Percentiles rank a stretch among this genome's conserved stretches.
Conservation (phyloP, 1,140 invertebrate genomes). For the Drosophila ogumai region DNA sequence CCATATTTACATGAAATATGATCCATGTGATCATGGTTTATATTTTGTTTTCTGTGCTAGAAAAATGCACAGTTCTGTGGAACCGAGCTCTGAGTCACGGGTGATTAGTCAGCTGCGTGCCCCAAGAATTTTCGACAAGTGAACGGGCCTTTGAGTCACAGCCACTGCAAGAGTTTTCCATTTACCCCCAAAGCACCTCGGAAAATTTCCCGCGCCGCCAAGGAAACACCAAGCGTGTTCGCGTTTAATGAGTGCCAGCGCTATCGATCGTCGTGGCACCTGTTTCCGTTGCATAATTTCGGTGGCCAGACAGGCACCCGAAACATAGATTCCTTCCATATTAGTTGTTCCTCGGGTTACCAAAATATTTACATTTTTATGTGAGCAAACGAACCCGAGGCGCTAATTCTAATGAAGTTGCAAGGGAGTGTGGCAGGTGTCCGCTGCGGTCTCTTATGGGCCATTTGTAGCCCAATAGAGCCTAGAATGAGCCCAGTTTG, state of each 20-base stretch:
- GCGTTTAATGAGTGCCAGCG: slow-evolving; percentile 61
- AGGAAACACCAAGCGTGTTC: slow-evolving; percentile 38
- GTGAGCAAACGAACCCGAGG: slow-evolving; percentile 22
- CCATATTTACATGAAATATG: no score
- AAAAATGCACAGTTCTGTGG: neutral
- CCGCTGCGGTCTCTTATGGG: slow-evolving; percentile 27
- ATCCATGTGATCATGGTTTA: neutral
- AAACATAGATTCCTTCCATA: slow-evolving; percentile 14
- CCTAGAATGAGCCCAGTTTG: slow-evolving; percentile 18
- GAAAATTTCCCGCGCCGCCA: slow-evolving; percentile 38
- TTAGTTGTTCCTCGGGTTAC: slow-evolving; percentile 32
- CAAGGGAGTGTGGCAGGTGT: slow-evolving; percentile 68
- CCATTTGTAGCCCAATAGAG: slow-evolving; percentile 38
- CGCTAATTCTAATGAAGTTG: slow-evolving; percentile 75
- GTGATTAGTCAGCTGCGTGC: slow-evolving; percentile 68
- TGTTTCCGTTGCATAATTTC: slow-evolving; percentile 75
- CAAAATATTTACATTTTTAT: slow-evolving; percentile 67
- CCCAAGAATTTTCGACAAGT: slow-evolving; percentile 54
- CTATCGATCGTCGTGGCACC: slow-evolving; percentile 57
- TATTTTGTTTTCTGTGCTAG: neutral
- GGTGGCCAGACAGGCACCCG: slow-evolving; percentile 6
- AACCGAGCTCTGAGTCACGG: slow-evolving; percentile 65
- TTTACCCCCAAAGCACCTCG: slow-evolving; percentile 1
- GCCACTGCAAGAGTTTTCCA: slow-evolving; percentile 34
- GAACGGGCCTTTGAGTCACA: slow-evolving; percentile 51